A percentile compares a stretch with the other conserved stretches of the same genome.
Conservation (phyloP, 2,888 invertebrate genomes). For the Brachypalpus laphriformis region DNA sequence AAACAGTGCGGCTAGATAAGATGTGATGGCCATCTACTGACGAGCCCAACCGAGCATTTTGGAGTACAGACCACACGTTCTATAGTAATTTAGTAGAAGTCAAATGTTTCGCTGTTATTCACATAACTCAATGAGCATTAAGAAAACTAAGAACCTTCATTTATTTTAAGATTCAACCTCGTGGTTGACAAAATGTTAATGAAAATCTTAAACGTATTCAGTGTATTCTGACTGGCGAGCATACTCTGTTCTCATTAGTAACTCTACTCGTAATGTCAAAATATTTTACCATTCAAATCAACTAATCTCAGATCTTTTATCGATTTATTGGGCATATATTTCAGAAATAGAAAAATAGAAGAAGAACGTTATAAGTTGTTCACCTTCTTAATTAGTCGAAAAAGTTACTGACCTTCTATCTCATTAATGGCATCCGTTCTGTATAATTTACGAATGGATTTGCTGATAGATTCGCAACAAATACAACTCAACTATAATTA, state of each 20-base stretch:
- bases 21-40: no score
- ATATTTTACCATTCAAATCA: background rate
- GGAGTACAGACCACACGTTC: no score
- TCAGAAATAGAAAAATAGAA: no score
- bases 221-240: background rate
- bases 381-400: slow-evolving; percentile 37
- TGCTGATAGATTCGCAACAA: slow-evolving; percentile 5
- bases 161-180: no score
- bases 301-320: background rate
- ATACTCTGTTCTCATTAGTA: background rate
- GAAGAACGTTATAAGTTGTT: slow-evolving; percentile 43
- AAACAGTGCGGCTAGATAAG: no score
- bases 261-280: background rate
- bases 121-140: no score
- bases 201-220: background rate
- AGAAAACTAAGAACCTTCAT: no score
- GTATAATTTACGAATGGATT: slow-evolving; percentile 20
- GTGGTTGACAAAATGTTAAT: background rate
- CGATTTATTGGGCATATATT: background rate
- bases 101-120: no score
- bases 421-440: slow-evolving; percentile 24
- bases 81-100: no score
- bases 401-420: slow-evolving; percentile 31
- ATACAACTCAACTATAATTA: background rate
- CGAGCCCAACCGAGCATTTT: no score